Evolutionary conservation across 2,888 invertebrate species (phyloP).

Genomic region (Habrosyne pyritoides): DNA sequence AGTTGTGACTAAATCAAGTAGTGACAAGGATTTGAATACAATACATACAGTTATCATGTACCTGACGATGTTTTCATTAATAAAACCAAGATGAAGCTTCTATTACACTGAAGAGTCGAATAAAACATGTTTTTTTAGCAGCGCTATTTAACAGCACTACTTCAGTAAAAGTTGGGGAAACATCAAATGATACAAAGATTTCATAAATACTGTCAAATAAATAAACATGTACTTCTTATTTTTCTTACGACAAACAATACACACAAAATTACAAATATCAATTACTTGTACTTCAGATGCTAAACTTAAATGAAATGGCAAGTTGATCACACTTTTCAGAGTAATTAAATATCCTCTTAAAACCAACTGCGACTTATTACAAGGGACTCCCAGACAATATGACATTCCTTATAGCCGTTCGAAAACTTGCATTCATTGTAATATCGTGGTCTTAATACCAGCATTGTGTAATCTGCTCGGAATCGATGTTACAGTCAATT

Average conservation of each 20-base stretch:
- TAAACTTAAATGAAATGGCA: slow-evolving; percentile 39
- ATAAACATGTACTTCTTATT: slow-evolving; percentile 18
- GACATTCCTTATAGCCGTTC: no score
- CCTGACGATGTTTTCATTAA: no score
- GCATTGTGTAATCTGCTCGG: no score
- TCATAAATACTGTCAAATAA: slow-evolving; percentile 17
- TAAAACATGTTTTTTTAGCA: no score
- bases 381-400: no score
- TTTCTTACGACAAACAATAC: slow-evolving; percentile 15
- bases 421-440: no score
- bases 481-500: no score
- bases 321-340: slow-evolving; percentile 29
- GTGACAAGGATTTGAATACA: background rate
- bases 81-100: no score
- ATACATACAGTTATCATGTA: background rate
- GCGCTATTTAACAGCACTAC: no score
- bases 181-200: background rate
- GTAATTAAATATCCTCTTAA: slow-evolving; percentile 34
- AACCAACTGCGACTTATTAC: no score
- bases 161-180: no score
- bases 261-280: slow-evolving; percentile 21
- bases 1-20: slow-evolving; percentile 9
- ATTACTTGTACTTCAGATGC: slow-evolving; percentile 67
- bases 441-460: background rate
- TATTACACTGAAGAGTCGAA: no score